Conservation (phyloP, 2,797 vertebrate species). For the Gymnopithys bicolor region DNA sequence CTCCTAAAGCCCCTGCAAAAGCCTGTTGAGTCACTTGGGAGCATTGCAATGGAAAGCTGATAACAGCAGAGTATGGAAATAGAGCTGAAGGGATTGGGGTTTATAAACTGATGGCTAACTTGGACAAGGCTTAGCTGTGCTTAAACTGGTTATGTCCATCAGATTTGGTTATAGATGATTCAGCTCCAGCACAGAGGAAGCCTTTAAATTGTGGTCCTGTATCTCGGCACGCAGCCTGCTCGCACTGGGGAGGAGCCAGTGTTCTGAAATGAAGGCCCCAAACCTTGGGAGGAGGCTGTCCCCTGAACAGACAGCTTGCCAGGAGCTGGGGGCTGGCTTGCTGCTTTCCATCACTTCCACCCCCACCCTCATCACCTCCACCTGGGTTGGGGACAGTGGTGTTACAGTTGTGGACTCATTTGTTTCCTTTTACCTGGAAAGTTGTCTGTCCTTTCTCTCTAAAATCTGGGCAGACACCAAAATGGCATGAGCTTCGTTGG, state of each 20-base stretch:
- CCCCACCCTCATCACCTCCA: fast-evolving
- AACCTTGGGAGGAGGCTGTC: neutral
- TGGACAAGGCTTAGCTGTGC: slow-evolving; percentile 44
- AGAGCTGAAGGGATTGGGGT: slow-evolving; percentile 44
- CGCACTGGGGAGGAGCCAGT: neutral
- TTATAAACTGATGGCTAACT: slow-evolving; percentile 56
- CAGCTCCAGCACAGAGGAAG: neutral
- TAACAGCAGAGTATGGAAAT: slow-evolving; percentile 10
- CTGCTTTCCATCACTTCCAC: neutral
- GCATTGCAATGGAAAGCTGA: slow-evolving; percentile 46
- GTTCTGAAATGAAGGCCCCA: fast-evolving
- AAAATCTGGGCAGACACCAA: neutral
- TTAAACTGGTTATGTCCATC: slow-evolving; percentile 52
- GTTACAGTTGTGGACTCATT: neutral
- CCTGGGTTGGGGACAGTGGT: neutral
- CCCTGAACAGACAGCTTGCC: neutral
- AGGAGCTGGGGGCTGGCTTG: neutral
- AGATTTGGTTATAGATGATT: neutral
- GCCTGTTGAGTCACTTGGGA: slow-evolving; percentile 41
- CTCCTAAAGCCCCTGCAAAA: slow-evolving; percentile 35
- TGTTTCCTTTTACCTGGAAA: neutral
- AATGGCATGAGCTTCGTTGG: neutral
- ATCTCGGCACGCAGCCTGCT: neutral
- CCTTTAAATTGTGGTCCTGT: neutral
- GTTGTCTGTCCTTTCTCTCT: neutral